phyloP scores from a whole-genome alignment of 2,888 invertebrate species.

The Thyatira batis region DNA sequence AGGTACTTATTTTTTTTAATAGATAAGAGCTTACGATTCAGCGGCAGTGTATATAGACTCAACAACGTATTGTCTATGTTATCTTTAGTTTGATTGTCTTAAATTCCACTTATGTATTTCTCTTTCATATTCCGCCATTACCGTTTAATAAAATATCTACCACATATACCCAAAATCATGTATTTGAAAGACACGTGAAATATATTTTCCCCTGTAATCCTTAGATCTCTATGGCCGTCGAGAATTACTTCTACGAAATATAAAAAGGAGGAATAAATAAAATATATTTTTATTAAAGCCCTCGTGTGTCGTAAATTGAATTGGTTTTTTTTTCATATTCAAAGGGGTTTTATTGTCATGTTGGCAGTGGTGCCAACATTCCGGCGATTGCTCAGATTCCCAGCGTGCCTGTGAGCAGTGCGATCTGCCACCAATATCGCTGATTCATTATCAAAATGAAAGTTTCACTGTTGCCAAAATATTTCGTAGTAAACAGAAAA shows the following conservation, averaged over 20 bases:
- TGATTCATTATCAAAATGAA: constrained; percentile 45
- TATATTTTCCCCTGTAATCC: neutral
- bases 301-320: constrained; percentile 3
- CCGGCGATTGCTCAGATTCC: constrained; percentile 27
- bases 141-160: no score
- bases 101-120: neutral
- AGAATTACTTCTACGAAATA: neutral
- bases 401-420: constrained; percentile 30
- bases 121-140: neutral
- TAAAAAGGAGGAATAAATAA: neutral
- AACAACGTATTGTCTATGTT: no score
- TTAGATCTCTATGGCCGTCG: neutral
- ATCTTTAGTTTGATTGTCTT: neutral
- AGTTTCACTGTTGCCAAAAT: constrained; percentile 39
- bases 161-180: neutral
- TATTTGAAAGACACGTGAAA: neutral
- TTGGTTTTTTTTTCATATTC: constrained; percentile 5
- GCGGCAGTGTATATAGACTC: no score
- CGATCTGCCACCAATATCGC: constrained; percentile 11
- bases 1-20: neutral
- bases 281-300: neutral
- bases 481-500: constrained; percentile 29
- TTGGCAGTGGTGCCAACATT: constrained; percentile 44
- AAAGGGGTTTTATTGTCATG: constrained; percentile 22
- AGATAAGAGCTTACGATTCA: no score